phyloP scores from a whole-genome alignment of 2,113 vertebrate genomes.

The Dascyllus trimaculatus region DNA sequence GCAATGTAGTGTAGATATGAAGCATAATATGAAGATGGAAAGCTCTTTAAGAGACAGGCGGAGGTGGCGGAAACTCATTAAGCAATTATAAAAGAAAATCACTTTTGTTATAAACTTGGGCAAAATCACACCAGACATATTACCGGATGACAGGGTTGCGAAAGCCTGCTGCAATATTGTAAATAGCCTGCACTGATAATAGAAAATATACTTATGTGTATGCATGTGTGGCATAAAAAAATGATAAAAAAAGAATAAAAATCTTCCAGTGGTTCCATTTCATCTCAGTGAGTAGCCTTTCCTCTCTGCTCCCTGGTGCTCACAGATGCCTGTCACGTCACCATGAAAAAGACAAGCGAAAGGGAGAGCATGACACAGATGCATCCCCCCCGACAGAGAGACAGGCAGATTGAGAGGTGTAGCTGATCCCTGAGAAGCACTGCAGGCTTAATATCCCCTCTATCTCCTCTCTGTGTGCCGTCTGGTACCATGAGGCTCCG shows the following conservation, averaged over 20 bases:
- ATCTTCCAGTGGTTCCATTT: conserved; percentile 25
- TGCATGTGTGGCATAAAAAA: neutral
- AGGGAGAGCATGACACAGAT: conserved; percentile 60
- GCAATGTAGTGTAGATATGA: neutral
- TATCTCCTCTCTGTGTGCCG: conserved; percentile 51
- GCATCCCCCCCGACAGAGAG: conserved; percentile 38
- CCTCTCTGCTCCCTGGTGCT: conserved; percentile 53
- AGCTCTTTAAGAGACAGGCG: neutral
- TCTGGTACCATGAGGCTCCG: conserved; percentile 38
- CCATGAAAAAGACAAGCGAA: conserved; percentile 66
- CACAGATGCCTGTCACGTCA: conserved; percentile 73
- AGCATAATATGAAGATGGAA: neutral
- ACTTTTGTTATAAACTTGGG: neutral
- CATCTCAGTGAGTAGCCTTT: conserved; percentile 48
- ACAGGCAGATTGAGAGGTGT: conserved; percentile 68
- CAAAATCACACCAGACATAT: neutral
- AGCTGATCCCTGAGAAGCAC: conserved; percentile 72
- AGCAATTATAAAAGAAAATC: neutral
- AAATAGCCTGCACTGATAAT: conserved; percentile 3
- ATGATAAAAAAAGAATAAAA: neutral
- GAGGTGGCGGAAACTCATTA: neutral
- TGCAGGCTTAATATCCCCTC: conserved; percentile 65
- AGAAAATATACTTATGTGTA: neutral
- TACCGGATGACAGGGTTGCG: neutral
- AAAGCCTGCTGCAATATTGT: conserved; percentile 9